These are phyloP conservation scores for Darevskia nairensis DNA, from an alignment of 2,797 vertebrate genomes.

Conservation along the genomic window DNA sequence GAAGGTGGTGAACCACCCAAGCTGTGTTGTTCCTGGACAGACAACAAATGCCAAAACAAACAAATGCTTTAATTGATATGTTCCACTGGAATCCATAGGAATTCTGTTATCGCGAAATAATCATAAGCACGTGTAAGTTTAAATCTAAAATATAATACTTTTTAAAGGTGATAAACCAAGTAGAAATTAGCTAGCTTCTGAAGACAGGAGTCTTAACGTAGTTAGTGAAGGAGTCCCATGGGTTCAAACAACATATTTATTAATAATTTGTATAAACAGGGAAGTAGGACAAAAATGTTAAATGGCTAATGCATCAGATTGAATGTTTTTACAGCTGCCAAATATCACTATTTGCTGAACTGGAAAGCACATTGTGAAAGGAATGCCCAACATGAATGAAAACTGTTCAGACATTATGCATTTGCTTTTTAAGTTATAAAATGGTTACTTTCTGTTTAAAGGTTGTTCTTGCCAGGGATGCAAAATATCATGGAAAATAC, in stretches of 20 bases:
- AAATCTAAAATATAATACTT: background rate
- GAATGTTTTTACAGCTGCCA: background rate
- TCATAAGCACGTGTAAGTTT: background rate
- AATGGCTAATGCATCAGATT: conserved; percentile 12
- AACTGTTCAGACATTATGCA: too few relatives aligned
- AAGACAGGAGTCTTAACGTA: background rate
- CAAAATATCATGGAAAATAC: too few relatives aligned
- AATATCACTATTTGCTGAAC: background rate
- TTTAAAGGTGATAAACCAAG: conserved; percentile 10
- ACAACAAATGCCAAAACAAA: too few relatives aligned
- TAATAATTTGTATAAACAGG: background rate
- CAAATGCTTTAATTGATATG: background rate
- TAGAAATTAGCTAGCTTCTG: background rate
- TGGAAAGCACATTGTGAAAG: background rate
- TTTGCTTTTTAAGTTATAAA: too few relatives aligned
- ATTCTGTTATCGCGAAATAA: background rate
- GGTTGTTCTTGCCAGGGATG: too few relatives aligned
- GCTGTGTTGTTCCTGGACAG: too few relatives aligned
- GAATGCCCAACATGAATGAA: background rate
- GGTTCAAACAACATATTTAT: background rate
- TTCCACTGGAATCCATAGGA: background rate
- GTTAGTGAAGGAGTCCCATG: background rate
- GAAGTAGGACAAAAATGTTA: background rate
- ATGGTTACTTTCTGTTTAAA: too few relatives aligned
- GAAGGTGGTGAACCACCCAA: too few relatives aligned